Evolutionary conservation across 2,113 vertebrate genomes (phyloP), one percentile per base, ranked within the genome.

Genomic region (Ptilorrhoa leucosticta): DNA sequence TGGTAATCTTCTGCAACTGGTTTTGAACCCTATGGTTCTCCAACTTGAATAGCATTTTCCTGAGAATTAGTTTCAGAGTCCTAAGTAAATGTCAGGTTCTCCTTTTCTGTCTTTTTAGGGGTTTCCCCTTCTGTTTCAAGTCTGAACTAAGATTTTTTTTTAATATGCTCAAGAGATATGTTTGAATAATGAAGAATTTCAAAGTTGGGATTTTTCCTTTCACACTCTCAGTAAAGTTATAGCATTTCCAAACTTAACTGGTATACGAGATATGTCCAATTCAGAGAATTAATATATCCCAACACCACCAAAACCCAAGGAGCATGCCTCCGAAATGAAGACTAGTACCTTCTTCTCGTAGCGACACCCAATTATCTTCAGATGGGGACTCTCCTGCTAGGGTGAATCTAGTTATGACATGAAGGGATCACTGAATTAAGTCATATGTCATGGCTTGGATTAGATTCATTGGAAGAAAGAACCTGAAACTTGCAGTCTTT

Each of bases 31-130:
- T 24, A 3, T 21, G 30, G 2, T 14, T 63, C 51, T 72, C 19
- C 24, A 47, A 35, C 10, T 39, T 85, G 19, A 78, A 16, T 9
- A 75, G 2, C 31, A 37, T 79, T 90, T 91, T 81, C 31, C 30
- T 60, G 11, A 78, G 83, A 86, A 88, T 73, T 20, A 77, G 42
- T 26, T 83, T 26, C 37, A 56, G 24, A 90, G 23, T 81, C 64
- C 60, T 71, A 37, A 83, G 21, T 68, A 94, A 97, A 97, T 97
- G 88, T 75, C 88, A 96, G 17, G 71, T 96, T 97, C 95, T 86
- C 51, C 51, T 96, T 95, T 94, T 93, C 71, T 88, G 31, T 72
- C 50, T 93, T 73, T 44, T 85, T 65, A 92, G 92, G 87, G 90
- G 39, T 78, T 93, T 96, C 42, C 85, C 87, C 87, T 90, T 28